Percentiles rank a stretch among this genome's conserved stretches.
These are phyloP conservation scores for Nowickia ferox DNA, from an alignment of 2,888 invertebrate species.

Conservation along the genomic window DNA sequence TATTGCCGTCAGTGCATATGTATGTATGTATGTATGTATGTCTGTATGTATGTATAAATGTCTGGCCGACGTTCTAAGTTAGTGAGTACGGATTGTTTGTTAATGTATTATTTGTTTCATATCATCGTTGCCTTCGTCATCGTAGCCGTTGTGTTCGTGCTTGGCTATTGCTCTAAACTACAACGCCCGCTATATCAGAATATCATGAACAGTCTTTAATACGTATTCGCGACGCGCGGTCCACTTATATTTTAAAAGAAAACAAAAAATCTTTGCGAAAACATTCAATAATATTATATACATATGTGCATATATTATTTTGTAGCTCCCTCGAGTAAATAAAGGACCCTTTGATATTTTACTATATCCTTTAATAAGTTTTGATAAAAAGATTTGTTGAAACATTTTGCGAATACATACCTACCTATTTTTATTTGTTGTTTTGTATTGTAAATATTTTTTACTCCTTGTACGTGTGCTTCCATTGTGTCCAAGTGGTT, in stretches of 20 bases:
- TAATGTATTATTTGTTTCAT: slow-evolving; percentile 49
- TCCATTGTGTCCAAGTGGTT: slow-evolving; percentile 36
- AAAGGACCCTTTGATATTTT: slow-evolving; percentile 30
- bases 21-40: background rate
- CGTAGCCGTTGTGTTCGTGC: slow-evolving; percentile 53
- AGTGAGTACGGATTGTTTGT: slow-evolving; percentile 29
- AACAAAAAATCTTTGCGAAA: slow-evolving; percentile 24
- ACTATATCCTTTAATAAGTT: slow-evolving; percentile 22
- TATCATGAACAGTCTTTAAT: slow-evolving; percentile 79
- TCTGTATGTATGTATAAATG: background rate
- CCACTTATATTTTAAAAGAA: slow-evolving; percentile 34
- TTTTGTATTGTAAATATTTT: background rate
- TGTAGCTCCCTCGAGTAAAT: background rate
- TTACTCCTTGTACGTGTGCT: slow-evolving; percentile 23
- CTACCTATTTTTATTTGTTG: slow-evolving; percentile 14
- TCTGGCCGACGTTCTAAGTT: slow-evolving; percentile 21
- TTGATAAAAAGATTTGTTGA: background rate
- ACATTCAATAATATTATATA: slow-evolving; percentile 2
- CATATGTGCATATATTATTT: background rate
- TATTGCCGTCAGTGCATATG: slow-evolving; percentile 28
- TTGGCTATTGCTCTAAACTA: slow-evolving; percentile 71
- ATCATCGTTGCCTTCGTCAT: slow-evolving; percentile 25
- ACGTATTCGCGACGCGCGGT: slow-evolving; percentile 79
- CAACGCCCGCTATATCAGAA: slow-evolving; percentile 78
- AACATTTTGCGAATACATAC: background rate